A percentile compares a stretch with the other conserved stretches of the same genome.
Conservation (phyloP, 2,797 vertebrate species). For the Melanogrammus aeglefinus region DNA sequence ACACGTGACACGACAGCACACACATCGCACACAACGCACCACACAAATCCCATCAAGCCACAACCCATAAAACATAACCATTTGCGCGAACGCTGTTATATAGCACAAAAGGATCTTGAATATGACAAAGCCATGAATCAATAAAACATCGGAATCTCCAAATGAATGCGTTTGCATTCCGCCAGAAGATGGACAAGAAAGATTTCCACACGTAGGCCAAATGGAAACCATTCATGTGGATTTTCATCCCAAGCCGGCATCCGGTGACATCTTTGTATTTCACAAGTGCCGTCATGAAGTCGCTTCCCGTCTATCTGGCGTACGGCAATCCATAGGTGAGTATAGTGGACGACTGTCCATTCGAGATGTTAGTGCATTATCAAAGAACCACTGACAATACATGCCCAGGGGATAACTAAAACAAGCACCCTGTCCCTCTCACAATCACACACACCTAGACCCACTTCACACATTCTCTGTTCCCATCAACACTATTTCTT, state of each 20-base stretch:
- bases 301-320: no score
- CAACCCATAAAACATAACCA: neutral
- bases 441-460: conserved; percentile 17
- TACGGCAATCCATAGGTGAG: no score
- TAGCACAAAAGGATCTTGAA: neutral
- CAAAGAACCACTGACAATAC: neutral
- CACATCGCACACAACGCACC: neutral
- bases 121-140: neutral
- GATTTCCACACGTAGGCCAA: neutral
- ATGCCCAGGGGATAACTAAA: neutral
- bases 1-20: neutral
- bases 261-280: neutral
- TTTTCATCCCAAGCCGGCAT: neutral
- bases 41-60: no score
- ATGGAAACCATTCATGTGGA: neutral
- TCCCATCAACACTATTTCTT: conserved; percentile 25
- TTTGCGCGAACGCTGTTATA: neutral
- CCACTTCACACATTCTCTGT: conserved; percentile 35
- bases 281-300: neutral
- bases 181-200: no score
- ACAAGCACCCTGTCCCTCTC: neutral
- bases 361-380: neutral
- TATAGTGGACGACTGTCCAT: no score
- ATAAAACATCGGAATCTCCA: neutral
- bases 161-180: neutral